phyloP scores from a whole-genome alignment of 1,140 invertebrate genomes.

The Acyrthosiphon pisum region DNA sequence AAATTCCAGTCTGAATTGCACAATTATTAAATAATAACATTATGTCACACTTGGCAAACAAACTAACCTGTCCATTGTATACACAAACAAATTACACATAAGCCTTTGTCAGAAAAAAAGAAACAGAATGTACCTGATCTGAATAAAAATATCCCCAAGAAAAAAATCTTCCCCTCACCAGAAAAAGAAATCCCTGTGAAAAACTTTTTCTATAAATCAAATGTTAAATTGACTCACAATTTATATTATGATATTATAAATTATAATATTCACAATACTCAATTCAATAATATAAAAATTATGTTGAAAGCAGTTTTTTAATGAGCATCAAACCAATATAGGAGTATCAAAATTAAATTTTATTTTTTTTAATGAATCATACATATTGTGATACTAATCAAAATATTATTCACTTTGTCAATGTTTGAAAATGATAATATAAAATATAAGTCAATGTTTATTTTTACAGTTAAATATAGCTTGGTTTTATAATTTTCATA shows the following conservation, averaged over 20 bases:
- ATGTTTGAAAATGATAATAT: too few relatives aligned
- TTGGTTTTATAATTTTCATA: background rate
- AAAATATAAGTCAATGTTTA: background rate
- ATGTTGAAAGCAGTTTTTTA: background rate
- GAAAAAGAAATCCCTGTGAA: too few relatives aligned
- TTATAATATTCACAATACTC: background rate
- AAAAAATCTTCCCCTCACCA: too few relatives aligned
- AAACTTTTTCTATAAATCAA: too few relatives aligned
- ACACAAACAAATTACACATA: background rate
- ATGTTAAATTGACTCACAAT: background rate
- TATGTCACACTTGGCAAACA: background rate
- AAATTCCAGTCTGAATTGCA: too few relatives aligned
- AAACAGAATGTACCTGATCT: background rate
- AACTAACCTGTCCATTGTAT: background rate
- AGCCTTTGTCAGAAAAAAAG: background rate
- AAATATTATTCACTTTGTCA: background rate
- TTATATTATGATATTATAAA: background rate
- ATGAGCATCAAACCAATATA: too few relatives aligned
- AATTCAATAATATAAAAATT: background rate
- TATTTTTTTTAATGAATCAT: too few relatives aligned
- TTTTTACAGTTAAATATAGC: background rate
- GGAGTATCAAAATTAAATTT: too few relatives aligned
- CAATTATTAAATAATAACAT: background rate
- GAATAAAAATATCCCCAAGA: background rate
- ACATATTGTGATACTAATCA: background rate